These are phyloP conservation scores for Macaria notata DNA, from an alignment of 2,888 invertebrate species.

Conservation along the genomic window DNA sequence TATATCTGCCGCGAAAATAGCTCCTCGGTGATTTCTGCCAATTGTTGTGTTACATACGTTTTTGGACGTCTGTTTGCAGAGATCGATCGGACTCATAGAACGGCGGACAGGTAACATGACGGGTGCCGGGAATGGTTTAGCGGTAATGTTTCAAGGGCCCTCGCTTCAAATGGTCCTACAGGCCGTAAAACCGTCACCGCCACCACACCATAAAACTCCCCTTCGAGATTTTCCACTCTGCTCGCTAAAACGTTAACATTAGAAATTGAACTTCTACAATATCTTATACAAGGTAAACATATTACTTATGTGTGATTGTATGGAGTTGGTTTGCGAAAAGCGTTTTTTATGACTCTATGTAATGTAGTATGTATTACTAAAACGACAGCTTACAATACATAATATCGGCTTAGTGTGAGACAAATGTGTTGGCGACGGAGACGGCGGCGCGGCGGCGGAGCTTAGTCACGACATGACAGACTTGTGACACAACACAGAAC, in stretches of 20 bases:
- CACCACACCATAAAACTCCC: conserved; percentile 65
- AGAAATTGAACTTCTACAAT: no score
- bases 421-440: conserved; percentile 25
- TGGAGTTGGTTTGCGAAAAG: no score
- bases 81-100: conserved; percentile 42
- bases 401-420: conserved; percentile 44
- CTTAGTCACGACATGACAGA: conserved; percentile 13
- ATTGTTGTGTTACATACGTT: not conserved
- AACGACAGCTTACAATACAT: conserved; percentile 13
- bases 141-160: conserved; percentile 57
- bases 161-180: conserved; percentile 53
- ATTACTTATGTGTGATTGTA: no score
- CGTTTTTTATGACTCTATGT: no score
- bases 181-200: conserved; percentile 67
- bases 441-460: conserved; percentile 2
- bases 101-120: conserved; percentile 46
- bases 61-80: conserved; percentile 17
- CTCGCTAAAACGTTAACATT: conserved; percentile 23
- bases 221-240: conserved; percentile 51
- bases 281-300: not conserved
- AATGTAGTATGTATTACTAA: no score
- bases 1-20: not conserved
- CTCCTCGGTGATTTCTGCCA: not conserved
- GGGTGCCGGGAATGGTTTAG: conserved; percentile 50
- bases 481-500: conserved; percentile 2